phyloP scores from a whole-genome alignment of 2,797 vertebrate species.

The Rhabdomys pumilio region DNA sequence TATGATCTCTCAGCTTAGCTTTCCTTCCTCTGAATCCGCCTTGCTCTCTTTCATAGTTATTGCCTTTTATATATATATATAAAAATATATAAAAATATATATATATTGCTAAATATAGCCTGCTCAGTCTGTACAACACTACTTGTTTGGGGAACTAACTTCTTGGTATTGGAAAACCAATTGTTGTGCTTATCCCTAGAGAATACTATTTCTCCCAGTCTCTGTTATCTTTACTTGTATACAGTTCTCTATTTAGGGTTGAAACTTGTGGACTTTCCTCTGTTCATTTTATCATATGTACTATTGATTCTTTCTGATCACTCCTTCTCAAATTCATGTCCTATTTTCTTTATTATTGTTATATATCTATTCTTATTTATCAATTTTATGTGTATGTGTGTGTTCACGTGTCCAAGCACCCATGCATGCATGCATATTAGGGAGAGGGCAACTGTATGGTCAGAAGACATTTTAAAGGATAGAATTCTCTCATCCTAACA shows the following conservation, averaged over 20 bases:
- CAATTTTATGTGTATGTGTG: not conserved
- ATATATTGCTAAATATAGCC: not conserved
- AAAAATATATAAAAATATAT: not conserved
- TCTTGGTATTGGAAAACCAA: not conserved
- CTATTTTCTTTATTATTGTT: not conserved
- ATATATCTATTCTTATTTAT: not conserved
- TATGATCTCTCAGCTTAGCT: not conserved
- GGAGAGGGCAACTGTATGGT: not conserved
- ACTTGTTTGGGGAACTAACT: not conserved
- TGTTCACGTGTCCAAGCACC: fast-evolving
- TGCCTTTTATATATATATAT: too few species aligned
- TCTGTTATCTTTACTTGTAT: not conserved
- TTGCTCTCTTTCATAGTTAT: not conserved
- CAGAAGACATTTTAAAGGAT: too few species aligned
- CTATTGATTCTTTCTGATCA: not conserved
- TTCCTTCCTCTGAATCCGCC: not conserved
- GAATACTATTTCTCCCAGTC: not conserved
- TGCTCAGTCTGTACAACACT: not conserved
- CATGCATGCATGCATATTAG: too few species aligned
- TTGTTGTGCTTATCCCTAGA: not conserved
- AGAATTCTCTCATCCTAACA: not conserved
- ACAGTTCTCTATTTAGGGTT: not conserved
- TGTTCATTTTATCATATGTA: not conserved
- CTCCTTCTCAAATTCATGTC: not conserved
- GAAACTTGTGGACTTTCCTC: not conserved